phyloP scores from a whole-genome alignment of 1,140 invertebrate species.

The Cotesia chilonis region DNA sequence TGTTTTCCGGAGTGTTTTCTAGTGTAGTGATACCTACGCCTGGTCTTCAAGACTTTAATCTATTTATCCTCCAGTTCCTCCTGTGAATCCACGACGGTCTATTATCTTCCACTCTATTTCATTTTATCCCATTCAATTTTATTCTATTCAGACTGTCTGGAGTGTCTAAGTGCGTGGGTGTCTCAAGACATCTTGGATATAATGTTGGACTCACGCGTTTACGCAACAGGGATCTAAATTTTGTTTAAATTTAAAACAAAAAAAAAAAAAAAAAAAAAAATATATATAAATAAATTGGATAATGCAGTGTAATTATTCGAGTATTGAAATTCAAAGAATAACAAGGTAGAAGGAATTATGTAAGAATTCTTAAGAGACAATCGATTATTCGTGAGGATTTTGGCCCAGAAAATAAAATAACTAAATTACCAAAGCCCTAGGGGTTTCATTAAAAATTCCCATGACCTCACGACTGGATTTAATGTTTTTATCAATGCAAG shows the following conservation, averaged over 20 bases:
- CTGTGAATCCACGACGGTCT: no score
- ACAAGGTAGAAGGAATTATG: neutral
- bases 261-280: no score
- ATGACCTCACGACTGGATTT: slow-evolving; percentile 22
- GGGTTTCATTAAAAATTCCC: slow-evolving; percentile 15
- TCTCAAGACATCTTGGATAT: slow-evolving; percentile 1
- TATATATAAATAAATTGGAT: neutral
- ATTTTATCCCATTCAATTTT: no score
- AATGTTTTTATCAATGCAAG: neutral
- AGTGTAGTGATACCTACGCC: slow-evolving; percentile 32
- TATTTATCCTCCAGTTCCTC: no score
- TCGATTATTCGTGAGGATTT: slow-evolving; percentile 29
- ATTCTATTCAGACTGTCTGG: no score
- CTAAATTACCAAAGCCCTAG: slow-evolving; percentile 1
- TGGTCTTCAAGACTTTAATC: slow-evolving; percentile 33
- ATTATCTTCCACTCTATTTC: no score
- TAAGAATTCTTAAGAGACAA: neutral
- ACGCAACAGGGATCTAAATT: no score
- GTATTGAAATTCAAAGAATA: slow-evolving; percentile 8
- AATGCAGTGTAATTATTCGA: slow-evolving; percentile 3
- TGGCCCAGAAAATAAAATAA: slow-evolving; percentile 21
- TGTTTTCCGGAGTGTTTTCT: slow-evolving; percentile 29
- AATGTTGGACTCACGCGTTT: no score
- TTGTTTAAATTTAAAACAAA: neutral
- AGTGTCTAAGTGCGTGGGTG: no score